A percentile compares a stretch with the other conserved stretches of the same genome.
Evolutionary conservation across 2,797 vertebrate genomes (phyloP).

Genomic region (Clarias pachynema): DNA sequence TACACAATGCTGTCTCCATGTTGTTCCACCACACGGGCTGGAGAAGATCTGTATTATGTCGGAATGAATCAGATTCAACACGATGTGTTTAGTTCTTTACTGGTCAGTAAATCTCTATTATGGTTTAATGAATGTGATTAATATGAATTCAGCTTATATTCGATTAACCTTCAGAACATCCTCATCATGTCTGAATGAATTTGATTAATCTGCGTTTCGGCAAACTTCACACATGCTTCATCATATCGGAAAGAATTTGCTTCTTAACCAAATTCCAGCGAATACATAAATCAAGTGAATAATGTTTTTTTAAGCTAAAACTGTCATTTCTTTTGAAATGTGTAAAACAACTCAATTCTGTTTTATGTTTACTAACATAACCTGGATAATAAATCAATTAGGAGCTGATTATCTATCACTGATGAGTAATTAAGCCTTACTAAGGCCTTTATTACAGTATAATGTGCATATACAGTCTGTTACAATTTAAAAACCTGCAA

Average conservation of each 20-base stretch:
- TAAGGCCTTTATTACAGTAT: background rate
- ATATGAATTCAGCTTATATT: slow-evolving; percentile 22
- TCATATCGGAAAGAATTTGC: background rate
- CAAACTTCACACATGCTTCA: background rate
- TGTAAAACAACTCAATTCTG: too few species aligned
- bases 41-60: background rate
- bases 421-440: background rate
- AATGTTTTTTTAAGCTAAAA: background rate
- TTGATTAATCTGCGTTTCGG: background rate
- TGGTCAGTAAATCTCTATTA: slow-evolving; percentile 21
- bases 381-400: background rate
- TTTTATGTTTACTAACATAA: background rate
- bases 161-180: slow-evolving; percentile 24
- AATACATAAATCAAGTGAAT: background rate
- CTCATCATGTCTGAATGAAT: slow-evolving; percentile 6
- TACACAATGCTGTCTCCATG: background rate
- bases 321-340: background rate
- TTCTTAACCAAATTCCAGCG: background rate
- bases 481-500: too few species aligned
- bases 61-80: background rate
- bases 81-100: background rate
- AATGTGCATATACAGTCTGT: too few species aligned
- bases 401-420: background rate
- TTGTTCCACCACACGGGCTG: background rate
- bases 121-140: slow-evolving; percentile 9